Evolutionary conservation across 1,140 invertebrate species (phyloP), one percentile per base, ranked within the genome.

Genomic region (Bombus ignitus): DNA sequence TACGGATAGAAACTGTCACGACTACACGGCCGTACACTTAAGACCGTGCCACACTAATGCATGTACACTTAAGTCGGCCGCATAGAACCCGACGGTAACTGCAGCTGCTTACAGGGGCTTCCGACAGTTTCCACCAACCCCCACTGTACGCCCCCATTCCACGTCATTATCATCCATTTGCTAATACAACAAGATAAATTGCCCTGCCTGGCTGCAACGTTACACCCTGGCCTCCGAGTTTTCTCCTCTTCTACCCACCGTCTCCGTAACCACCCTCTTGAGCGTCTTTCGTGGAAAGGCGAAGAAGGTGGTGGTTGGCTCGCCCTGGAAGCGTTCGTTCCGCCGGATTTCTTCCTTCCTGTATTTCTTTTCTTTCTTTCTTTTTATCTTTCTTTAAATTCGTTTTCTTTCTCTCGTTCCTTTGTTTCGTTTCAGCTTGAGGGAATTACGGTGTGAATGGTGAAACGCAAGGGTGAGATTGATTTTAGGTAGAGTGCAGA

Each of bases 131-230:
- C 57, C 39, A 74, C 65, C 75, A 53, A 44, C 28, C 32, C 59
- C 57, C 86, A 44, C 57, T 10, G 59, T 35, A 32, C 32, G 28
- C 59, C 59, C 59, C 28, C 59, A 62, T 62, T 62, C 59, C 59
- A 77, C 86, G 78, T 89, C 87, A 90, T 92, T 89, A 92, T 90
- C 91, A 92, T 92, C 91, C 87, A 91, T 92, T 92, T 87, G 83
- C 87, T 91, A 89, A 92, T 92, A 88, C 85, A 88, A 88, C 89
- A 92, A 92, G 92, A 92, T 90, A 90, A 92, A 92, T 92, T 88
- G 87, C 81, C 83, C 72, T 73, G 72, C 84, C 59, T 83, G 76
- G 47, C 57, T 79, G 75, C 80, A 80, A 84, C 71, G 73, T 87
- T 59, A 83, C 53, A 66, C 82, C 35, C 37, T 57, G 59, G 68